Conservation (phyloP, 2,113 vertebrate species). For the Falco punctatus region DNA sequence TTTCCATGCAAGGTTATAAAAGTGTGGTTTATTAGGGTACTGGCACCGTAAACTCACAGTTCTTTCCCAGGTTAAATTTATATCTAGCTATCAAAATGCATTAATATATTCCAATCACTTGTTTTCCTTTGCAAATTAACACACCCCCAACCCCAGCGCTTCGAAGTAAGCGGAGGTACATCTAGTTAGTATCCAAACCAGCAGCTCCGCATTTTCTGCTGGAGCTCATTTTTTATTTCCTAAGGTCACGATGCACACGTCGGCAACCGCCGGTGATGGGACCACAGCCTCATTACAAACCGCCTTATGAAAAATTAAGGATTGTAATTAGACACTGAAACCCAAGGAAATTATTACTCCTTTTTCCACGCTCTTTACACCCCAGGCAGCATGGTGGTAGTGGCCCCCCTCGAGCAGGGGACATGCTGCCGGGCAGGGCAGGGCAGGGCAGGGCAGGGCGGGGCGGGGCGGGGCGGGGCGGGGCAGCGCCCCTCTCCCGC, state of each 20-base stretch:
- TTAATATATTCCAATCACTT: background rate
- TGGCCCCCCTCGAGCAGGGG: too few species aligned
- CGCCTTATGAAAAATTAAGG: slow-evolving; percentile 33
- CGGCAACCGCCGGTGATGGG: background rate
- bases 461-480: too few species aligned
- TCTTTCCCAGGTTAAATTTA: slow-evolving; percentile 33
- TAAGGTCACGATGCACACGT: background rate
- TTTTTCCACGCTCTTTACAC: background rate
- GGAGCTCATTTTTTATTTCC: background rate
- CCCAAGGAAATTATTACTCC: background rate
- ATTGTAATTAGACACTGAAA: background rate
- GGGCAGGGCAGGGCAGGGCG: too few species aligned
- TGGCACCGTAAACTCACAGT: background rate
- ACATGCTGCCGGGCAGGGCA: too few species aligned
- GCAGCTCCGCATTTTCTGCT: background rate
- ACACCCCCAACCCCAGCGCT: background rate
- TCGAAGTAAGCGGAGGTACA: background rate
- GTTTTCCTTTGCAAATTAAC: background rate
- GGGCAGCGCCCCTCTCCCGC: too few species aligned
- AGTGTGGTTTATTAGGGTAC: slow-evolving; percentile 37
- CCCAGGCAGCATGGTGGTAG: fast-evolving
- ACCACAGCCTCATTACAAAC: background rate
- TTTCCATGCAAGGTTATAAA: slow-evolving; percentile 33
- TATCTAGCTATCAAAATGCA: slow-evolving; percentile 29
- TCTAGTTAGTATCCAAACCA: background rate